A percentile compares a stretch with the other conserved stretches of the same genome.
phyloP scores from a whole-genome alignment of 2,888 invertebrate species.

The Achlya flavicornis region DNA sequence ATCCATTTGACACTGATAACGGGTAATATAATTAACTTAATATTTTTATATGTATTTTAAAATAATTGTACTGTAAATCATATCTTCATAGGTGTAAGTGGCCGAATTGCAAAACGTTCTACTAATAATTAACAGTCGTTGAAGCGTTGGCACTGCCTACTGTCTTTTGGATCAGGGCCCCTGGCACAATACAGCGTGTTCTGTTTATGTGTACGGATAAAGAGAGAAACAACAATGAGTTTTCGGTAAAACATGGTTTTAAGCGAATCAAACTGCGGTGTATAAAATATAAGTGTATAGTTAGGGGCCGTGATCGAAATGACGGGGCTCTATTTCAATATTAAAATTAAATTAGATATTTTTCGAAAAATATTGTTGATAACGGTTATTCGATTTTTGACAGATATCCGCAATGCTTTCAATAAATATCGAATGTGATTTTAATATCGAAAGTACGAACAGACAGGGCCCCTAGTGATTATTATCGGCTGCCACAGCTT shows the following conservation, averaged over 20 bases:
- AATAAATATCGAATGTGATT: background rate
- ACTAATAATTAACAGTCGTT: slow-evolving; percentile 47
- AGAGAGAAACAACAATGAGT: background rate
- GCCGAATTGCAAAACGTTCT: slow-evolving; percentile 73
- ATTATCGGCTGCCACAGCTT: slow-evolving; percentile 38
- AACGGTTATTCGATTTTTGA: background rate
- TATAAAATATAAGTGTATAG: background rate
- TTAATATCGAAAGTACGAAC: background rate
- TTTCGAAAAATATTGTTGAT: background rate
- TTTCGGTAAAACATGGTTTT: too few relatives aligned
- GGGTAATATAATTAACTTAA: slow-evolving; percentile 59
- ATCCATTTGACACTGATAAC: slow-evolving; percentile 59
- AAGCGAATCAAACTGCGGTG: too few relatives aligned
- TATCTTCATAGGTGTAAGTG: slow-evolving; percentile 81
- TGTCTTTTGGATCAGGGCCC: background rate
- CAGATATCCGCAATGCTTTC: background rate
- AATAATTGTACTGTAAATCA: slow-evolving; percentile 75
- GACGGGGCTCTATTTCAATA: background rate
- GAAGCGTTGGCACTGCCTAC: slow-evolving; percentile 17
- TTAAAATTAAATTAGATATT: background rate
- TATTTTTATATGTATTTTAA: slow-evolving; percentile 84
- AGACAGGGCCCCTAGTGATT: background rate
- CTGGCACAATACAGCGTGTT: background rate
- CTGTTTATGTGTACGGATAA: background rate
- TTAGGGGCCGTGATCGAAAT: background rate